Conservation (phyloP, 2,888 invertebrate genomes). For the Brassicogethes aeneus region DNA sequence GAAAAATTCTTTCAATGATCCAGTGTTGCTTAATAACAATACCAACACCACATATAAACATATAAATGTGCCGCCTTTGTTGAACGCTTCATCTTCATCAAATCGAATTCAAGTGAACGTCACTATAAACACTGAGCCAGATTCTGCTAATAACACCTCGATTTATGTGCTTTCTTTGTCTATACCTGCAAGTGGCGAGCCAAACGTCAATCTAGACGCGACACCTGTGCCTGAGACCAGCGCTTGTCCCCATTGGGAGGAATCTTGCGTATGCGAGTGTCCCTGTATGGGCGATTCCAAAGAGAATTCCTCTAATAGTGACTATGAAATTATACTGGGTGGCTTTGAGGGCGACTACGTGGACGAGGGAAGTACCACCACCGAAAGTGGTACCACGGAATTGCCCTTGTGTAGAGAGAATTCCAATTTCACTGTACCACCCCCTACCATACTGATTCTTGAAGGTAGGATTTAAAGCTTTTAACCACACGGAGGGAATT, state of each 20-base stretch:
- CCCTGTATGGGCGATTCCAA: conserved; percentile 51
- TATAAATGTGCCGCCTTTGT: conserved; percentile 32
- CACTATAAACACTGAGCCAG: conserved; percentile 66
- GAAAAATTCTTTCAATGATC: conserved; percentile 22
- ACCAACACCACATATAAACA: conserved; percentile 26
- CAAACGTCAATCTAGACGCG: conserved; percentile 44
- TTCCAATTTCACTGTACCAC: conserved; percentile 48
- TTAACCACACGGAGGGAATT: no score
- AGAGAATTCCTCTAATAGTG: conserved; percentile 13
- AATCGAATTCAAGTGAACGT: conserved; percentile 67
- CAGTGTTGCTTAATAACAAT: conserved; percentile 21
- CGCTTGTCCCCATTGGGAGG: conserved; percentile 1
- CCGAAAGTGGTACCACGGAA: not conserved
- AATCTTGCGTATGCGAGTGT: conserved; percentile 61
- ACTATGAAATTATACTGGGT: not conserved
- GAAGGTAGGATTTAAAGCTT: conserved; percentile 73
- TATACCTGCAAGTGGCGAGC: conserved; percentile 57
- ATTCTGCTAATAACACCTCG: conserved; percentile 44
- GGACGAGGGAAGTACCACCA: not conserved
- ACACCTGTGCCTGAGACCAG: conserved; percentile 19
- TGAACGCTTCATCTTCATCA: conserved; percentile 31
- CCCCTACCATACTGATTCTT: conserved; percentile 70
- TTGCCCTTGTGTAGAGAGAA: conserved; percentile 33
- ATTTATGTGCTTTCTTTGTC: conserved; percentile 74
- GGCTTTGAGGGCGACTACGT: not conserved